These are phyloP conservation scores for Scaptomyza graminum DNA, from an alignment of 1,140 invertebrate species.

Conservation along the genomic window DNA sequence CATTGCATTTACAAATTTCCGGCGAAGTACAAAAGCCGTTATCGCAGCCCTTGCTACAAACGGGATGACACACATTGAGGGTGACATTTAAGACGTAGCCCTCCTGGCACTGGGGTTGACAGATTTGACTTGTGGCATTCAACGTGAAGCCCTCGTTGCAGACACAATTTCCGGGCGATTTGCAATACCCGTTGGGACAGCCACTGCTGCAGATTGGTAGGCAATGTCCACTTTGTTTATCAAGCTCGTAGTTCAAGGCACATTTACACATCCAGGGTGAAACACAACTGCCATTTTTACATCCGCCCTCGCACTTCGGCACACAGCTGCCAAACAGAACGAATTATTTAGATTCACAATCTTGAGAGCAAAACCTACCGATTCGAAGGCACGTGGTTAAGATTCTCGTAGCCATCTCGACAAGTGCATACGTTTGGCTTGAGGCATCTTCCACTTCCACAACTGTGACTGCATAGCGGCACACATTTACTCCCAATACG, in stretches of 20 bases:
- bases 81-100: conserved; percentile 28
- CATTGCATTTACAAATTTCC: conserved; percentile 50
- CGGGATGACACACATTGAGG: conserved; percentile 32
- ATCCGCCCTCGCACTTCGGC: conserved; percentile 45
- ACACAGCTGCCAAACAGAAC: conserved; percentile 33
- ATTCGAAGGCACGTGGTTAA: conserved; percentile 18
- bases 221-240: conserved; percentile 40
- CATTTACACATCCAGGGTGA: conserved; percentile 36
- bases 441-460: conserved; percentile 34
- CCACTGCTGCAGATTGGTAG: conserved; percentile 43
- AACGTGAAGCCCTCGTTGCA: conserved; percentile 49
- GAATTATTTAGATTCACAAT: background rate
- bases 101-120: conserved; percentile 32
- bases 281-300: conserved; percentile 35
- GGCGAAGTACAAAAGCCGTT: conserved; percentile 59
- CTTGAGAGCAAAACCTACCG: conserved; percentile 18
- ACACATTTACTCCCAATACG: background rate
- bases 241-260: background rate
- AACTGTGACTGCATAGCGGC: conserved; percentile 4
- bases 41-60: conserved; percentile 47
- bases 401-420: conserved; percentile 30
- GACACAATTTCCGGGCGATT: conserved; percentile 27
- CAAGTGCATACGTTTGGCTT: conserved; percentile 44
- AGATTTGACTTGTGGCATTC: conserved; percentile 36
- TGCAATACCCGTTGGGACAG: conserved; percentile 49